Conservation (phyloP, 2,888 invertebrate species). For the Drosophila incognita region DNA sequence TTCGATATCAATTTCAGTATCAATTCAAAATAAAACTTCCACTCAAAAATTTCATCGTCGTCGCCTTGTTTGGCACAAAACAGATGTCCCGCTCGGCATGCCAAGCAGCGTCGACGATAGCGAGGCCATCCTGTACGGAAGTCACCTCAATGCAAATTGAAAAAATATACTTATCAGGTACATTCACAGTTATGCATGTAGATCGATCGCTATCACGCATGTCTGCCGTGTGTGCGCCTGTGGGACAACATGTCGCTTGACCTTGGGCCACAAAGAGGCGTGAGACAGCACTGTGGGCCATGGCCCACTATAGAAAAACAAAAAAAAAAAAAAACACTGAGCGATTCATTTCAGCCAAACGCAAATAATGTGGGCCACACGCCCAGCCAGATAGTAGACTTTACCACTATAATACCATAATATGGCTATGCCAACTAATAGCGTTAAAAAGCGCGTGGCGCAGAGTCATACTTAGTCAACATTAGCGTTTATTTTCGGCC, state of each 20-base stretch:
- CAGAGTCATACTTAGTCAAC: constrained; percentile 3
- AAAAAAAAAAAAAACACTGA: not conserved
- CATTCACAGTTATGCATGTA: constrained; percentile 11
- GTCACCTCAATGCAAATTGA: constrained; percentile 38
- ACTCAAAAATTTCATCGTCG: constrained; percentile 3
- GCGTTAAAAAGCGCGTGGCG: constrained; percentile 33
- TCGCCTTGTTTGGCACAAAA: constrained; percentile 34
- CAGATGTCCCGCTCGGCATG: constrained; percentile 46
- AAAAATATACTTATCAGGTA: not conserved
- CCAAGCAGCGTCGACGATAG: constrained; percentile 38
- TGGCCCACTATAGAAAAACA: constrained; percentile 13
- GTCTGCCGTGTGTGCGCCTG: constrained; percentile 55
- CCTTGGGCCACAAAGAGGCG: constrained; percentile 28
- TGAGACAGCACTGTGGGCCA: constrained; percentile 44
- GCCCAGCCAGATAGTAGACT: constrained; percentile 38
- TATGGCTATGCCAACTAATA: constrained; percentile 7
- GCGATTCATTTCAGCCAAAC: constrained; percentile 34
- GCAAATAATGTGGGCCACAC: constrained; percentile 48
- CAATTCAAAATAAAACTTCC: constrained; percentile 2
- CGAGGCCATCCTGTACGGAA: constrained; percentile 55
- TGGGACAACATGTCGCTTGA: constrained; percentile 50
- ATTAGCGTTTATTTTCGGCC: not conserved
- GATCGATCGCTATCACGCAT: constrained; percentile 46
- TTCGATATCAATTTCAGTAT: constrained; percentile 19
- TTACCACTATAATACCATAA: not conserved